These are phyloP conservation scores for Hoplostethus mediterraneus DNA, from an alignment of 2,797 vertebrate species.

Conservation along the genomic window DNA sequence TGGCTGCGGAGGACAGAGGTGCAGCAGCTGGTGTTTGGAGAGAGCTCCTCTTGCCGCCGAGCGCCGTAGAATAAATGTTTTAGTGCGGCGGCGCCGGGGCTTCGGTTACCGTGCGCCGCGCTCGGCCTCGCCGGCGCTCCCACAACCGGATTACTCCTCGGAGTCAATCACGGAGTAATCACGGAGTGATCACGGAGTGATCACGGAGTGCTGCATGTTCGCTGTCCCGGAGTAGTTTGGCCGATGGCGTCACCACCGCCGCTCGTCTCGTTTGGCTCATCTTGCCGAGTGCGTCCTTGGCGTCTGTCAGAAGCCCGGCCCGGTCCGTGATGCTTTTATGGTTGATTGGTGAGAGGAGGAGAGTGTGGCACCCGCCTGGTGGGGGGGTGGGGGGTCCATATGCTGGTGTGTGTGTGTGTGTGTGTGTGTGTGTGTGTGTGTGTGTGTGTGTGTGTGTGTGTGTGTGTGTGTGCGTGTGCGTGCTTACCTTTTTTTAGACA, in stretches of 20 bases:
- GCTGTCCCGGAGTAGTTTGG: background rate
- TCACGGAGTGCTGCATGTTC: too few relatives aligned
- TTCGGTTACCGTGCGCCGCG: slow-evolving; percentile 21
- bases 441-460: background rate
- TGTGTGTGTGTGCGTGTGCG: too few relatives aligned
- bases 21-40: slow-evolving; percentile 64
- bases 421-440: too few relatives aligned
- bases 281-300: slow-evolving; percentile 57
- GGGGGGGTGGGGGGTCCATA: background rate
- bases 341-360: slow-evolving; percentile 29
- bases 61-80: slow-evolving; percentile 58
- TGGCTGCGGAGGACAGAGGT: slow-evolving; percentile 57
- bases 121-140: background rate
- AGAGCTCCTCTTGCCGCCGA: slow-evolving; percentile 18
- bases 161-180: slow-evolving; percentile 57
- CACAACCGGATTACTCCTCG: slow-evolving; percentile 32
- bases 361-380: background rate
- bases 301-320: slow-evolving; percentile 23
- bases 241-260: slow-evolving; percentile 4
- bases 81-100: slow-evolving; percentile 48
- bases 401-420: background rate
- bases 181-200: slow-evolving; percentile 56
- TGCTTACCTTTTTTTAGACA: too few relatives aligned
- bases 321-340: slow-evolving; percentile 32
- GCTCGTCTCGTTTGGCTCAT: slow-evolving; percentile 40